Conservation (phyloP, 2,113 vertebrate species). For the Nipponia nippon region DNA sequence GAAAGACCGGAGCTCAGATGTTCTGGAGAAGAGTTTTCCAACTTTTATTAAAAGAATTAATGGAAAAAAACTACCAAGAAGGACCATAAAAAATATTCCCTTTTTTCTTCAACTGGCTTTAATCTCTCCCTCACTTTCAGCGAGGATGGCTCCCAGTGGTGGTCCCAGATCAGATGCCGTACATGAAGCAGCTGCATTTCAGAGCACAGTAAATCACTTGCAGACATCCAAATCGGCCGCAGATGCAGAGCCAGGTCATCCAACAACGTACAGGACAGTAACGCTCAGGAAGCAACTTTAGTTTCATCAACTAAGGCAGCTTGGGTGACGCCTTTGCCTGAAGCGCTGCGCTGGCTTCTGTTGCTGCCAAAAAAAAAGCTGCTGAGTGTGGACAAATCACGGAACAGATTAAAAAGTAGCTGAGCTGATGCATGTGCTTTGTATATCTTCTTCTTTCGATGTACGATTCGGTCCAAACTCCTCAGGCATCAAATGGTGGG, state of each 20-base stretch:
- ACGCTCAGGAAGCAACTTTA: conserved; percentile 18
- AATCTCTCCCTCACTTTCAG: neutral
- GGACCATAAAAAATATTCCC: neutral
- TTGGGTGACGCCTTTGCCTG: conserved; percentile 57
- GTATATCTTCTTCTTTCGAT: neutral
- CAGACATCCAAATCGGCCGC: neutral
- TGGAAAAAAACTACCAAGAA: neutral
- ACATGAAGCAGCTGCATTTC: neutral
- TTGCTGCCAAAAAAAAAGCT: conserved; percentile 49
- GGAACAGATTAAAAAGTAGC: conserved; percentile 61
- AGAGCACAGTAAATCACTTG: neutral
- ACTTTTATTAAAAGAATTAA: neutral
- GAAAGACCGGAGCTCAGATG: neutral
- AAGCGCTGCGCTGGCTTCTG: neutral
- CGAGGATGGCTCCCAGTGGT: neutral
- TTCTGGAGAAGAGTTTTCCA: neutral
- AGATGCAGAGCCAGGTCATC: neutral
- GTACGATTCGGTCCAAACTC: neutral
- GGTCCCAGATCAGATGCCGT: neutral
- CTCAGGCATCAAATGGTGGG: neutral
- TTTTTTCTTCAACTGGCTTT: neutral
- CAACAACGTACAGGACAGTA: neutral
- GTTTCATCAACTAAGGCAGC: conserved; percentile 59
- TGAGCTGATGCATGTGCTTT: conserved; percentile 4
- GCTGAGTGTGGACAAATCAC: conserved; percentile 54